phyloP scores from a whole-genome alignment of 2,113 vertebrate species.

The Steatornis caripensis region DNA sequence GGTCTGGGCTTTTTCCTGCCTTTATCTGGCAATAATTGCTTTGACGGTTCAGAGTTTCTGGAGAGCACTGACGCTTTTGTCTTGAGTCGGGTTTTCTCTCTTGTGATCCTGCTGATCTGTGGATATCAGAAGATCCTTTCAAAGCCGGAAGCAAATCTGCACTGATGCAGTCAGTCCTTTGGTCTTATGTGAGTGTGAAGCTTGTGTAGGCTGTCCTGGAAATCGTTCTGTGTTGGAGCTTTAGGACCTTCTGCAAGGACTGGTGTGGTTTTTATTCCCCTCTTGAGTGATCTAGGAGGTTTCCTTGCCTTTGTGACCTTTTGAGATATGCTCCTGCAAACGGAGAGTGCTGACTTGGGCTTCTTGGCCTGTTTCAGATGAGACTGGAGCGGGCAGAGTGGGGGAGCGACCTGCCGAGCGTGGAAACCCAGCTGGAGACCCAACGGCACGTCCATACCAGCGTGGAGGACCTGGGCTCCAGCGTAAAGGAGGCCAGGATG shows the following conservation, averaged over 20 bases:
- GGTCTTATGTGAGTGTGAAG: not conserved
- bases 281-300: not conserved
- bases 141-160: not conserved
- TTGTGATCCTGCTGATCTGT: not conserved
- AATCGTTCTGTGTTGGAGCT: not conserved
- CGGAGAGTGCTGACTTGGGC: not conserved
- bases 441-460: slow-evolving; percentile 85
- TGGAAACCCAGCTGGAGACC: slow-evolving; percentile 87
- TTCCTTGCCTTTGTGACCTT: not conserved
- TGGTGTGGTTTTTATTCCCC: not conserved
- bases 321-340: not conserved
- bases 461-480: slow-evolving; percentile 85
- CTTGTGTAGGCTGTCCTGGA: not conserved
- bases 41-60: not conserved
- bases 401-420: slow-evolving; percentile 90
- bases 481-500: slow-evolving; percentile 87
- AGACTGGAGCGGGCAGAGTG: slow-evolving; percentile 90
- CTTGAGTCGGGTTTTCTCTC: not conserved
- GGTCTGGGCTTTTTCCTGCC: not conserved
- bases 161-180: not conserved
- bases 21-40: not conserved
- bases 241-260: not conserved
- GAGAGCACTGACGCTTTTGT: not conserved
- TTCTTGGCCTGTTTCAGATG: slow-evolving; percentile 71
- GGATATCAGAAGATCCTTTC: not conserved